Percentiles rank a stretch among this genome's conserved stretches.
These are phyloP conservation scores for Tamias sibiricus DNA, from an alignment of 2,113 vertebrate species.

Conservation along the genomic window DNA sequence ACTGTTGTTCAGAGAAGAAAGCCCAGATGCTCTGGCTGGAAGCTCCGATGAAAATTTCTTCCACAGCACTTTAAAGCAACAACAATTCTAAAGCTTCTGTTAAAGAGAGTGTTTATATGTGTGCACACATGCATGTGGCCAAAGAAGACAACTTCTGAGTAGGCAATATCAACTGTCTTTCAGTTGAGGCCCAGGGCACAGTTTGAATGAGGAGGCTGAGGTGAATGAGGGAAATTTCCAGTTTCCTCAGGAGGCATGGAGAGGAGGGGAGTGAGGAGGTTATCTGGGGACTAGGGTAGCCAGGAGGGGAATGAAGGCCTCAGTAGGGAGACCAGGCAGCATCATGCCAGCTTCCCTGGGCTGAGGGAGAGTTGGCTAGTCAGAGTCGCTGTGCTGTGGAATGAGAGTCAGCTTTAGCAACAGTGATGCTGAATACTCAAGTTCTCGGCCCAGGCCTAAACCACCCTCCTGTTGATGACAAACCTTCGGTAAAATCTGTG, in stretches of 20 bases:
- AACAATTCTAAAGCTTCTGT: background rate
- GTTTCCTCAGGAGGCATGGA: background rate
- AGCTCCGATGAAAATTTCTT: background rate
- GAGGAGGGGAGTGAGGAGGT: too few relatives aligned
- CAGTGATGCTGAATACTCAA: background rate
- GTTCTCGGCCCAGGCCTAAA: background rate
- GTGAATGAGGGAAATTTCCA: background rate
- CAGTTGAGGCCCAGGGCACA: background rate
- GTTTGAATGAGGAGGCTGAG: background rate
- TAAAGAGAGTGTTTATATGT: too few relatives aligned
- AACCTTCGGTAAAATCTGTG: background rate
- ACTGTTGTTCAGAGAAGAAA: background rate
- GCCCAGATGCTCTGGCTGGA: background rate
- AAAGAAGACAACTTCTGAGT: background rate
- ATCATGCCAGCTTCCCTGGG: background rate
- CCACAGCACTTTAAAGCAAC: background rate
- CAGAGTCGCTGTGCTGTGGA: too few relatives aligned
- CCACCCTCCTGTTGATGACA: background rate
- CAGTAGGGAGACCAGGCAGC: background rate
- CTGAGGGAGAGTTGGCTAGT: background rate
- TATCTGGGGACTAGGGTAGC: background rate
- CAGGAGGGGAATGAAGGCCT: background rate
- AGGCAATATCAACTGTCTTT: background rate
- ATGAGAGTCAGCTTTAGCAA: background rate
- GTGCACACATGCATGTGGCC: background rate